Evolutionary conservation across 2,888 invertebrate genomes (phyloP).

Genomic region (Hemistola chrysoprasaria): DNA sequence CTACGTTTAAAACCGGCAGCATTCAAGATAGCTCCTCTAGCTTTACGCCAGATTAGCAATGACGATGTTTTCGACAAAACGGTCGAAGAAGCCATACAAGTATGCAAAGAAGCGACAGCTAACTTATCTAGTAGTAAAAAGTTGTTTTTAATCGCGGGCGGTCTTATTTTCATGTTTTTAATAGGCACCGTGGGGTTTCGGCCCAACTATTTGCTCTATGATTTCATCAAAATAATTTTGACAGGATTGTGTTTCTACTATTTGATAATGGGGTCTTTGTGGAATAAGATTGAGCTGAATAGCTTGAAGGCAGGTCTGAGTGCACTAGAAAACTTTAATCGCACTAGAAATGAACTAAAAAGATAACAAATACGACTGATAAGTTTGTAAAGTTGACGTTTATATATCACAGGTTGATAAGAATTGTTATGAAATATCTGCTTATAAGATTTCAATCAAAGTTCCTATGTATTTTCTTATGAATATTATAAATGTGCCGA

Average conservation of each 20-base stretch:
- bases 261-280: constrained; percentile 89
- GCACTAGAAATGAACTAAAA: constrained; percentile 38
- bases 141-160: constrained; percentile 77
- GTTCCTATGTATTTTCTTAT: too few species aligned
- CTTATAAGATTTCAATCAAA: too few species aligned
- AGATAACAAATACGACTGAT: too few species aligned
- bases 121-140: constrained; percentile 74
- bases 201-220: constrained; percentile 73
- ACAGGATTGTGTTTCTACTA: constrained; percentile 86
- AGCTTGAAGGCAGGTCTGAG: constrained; percentile 88
- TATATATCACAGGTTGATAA: too few species aligned
- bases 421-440: too few species aligned
- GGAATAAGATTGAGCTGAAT: constrained; percentile 91
- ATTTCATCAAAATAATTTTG: constrained; percentile 83
- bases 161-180: constrained; percentile 76
- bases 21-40: constrained; percentile 21
- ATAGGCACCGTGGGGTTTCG: constrained; percentile 74
- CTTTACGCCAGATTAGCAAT: constrained; percentile 35
- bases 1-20: constrained; percentile 44
- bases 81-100: constrained; percentile 81
- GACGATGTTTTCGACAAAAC: constrained; percentile 50
- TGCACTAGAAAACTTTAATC: constrained; percentile 84
- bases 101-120: constrained; percentile 81
- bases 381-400: too few species aligned
- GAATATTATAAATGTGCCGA: too few species aligned